Evolutionary conservation across 2,797 vertebrate species (phyloP).

Genomic region (Cichlasoma orientale): DNA sequence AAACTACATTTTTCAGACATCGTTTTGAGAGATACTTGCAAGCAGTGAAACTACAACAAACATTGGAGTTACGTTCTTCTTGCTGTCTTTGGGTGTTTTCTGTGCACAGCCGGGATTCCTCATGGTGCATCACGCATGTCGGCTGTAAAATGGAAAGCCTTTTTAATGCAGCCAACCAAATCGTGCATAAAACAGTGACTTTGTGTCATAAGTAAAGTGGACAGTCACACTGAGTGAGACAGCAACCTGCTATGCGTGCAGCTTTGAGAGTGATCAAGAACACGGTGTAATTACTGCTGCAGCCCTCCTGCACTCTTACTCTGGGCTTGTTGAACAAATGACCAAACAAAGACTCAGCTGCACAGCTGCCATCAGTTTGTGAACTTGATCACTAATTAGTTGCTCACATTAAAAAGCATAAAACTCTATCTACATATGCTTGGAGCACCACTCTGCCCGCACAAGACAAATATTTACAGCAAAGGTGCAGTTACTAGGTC

Average conservation of each 20-base stretch:
- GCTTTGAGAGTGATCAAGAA: background rate
- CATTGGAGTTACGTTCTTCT: background rate
- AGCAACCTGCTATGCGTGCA: background rate
- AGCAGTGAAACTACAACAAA: background rate
- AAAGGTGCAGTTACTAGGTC: background rate
- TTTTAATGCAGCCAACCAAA: background rate
- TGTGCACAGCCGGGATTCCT: background rate
- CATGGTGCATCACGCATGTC: background rate
- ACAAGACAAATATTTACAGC: background rate
- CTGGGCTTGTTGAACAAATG: background rate
- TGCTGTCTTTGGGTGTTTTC: background rate
- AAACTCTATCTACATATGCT: background rate
- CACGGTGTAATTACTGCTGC: background rate
- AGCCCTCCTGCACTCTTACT: background rate
- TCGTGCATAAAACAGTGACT: background rate
- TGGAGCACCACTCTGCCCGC: background rate
- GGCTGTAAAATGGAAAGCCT: background rate
- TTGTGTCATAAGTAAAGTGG: background rate
- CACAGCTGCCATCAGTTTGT: background rate
- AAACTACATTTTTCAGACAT: background rate
- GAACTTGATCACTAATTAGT: background rate
- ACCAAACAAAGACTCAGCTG: background rate
- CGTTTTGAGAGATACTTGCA: background rate
- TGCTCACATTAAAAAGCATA: background rate
- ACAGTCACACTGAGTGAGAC: background rate